A percentile compares a stretch with the other conserved stretches of the same genome.
phyloP scores from a whole-genome alignment of 2,113 vertebrate genomes.

The Leptobrachium leishanense region DNA sequence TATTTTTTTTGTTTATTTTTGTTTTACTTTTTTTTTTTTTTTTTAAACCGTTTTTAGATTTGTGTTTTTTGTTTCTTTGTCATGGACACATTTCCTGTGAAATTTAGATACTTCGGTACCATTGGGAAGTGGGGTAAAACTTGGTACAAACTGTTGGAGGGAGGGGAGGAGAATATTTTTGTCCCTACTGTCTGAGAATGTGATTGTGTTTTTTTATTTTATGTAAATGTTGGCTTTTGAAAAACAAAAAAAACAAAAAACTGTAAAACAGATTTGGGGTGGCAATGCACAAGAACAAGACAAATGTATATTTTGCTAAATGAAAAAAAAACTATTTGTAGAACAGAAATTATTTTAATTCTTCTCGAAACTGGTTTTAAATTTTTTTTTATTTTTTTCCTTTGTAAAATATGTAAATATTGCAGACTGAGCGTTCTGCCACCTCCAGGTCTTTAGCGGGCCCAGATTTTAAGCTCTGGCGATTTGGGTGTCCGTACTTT shows the following conservation, averaged over 20 bases:
- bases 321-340: constrained; percentile 74
- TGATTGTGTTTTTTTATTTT: constrained; percentile 58
- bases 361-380: constrained; percentile 73
- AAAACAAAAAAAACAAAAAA: constrained; percentile 50
- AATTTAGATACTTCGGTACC: constrained; percentile 36
- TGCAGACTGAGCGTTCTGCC: constrained; percentile 45
- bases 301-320: constrained; percentile 90
- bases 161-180: constrained; percentile 57
- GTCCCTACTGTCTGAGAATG: constrained; percentile 51
- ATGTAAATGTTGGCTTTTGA: constrained; percentile 29
- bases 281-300: constrained; percentile 70
- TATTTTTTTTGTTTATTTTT: constrained; percentile 64
- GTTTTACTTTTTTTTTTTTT: constrained; percentile 59
- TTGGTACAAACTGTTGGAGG: constrained; percentile 63
- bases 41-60: constrained; percentile 53
- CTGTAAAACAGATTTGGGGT: constrained; percentile 62
- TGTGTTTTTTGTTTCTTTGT: constrained; percentile 37
- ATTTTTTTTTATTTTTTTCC: constrained; percentile 61
- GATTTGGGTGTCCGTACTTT: constrained; percentile 42
- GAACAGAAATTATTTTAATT: constrained; percentile 79
- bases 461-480: constrained; percentile 24
- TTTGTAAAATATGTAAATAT: constrained; percentile 55
- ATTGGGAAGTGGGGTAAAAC: constrained; percentile 49
- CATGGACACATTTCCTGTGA: constrained; percentile 37
- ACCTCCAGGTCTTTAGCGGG: constrained; percentile 35